Base-by-base conservation (phyloP, 1,140 invertebrate species). In the Trachymyrmex cornetzi region DNA sequence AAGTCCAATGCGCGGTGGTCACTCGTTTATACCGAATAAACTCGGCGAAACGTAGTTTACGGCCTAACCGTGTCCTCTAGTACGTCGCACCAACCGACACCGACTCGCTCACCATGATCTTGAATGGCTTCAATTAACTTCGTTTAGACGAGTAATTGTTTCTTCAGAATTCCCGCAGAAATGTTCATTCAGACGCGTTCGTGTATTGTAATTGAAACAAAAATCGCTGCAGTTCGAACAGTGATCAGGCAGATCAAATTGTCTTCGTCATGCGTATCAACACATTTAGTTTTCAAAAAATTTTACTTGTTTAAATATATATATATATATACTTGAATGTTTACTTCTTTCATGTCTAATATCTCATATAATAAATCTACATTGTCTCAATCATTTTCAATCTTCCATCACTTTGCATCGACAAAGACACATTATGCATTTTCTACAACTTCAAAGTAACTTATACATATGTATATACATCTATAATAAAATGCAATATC, bases 51-150 rank as follows among this genome's bases (percentile, higher is more conserved):
- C 86, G 80, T 59, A 67, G 67, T 90, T 89, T 90, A 90, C 86
- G 14, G 64, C 67, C 57, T 48, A 44, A 24, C 22, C 64, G 48
- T 7, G 66, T 85, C 88, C 27, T 88, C 75, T 50, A 64, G 79
- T 63, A 38, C 86, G 30, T 64, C 79, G 80, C 77, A 57, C 75
- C 89, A 75, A 34, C 88, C 88, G 86, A 86, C 86, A 90, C 89
- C 82, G 77, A 90, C 92, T 85, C 88, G 77, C 89, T 92, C 92
- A 85, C 91, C 93, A 93, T 93, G 93, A 94, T 94, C 93, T 94
- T 94, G 90, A 95, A 94, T 94, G 94, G 92, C 92, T 94, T 94
- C 94, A 95, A 95, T 94, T 94, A 95, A 87, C 92, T 92, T 93
- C 91, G 91, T 94, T 93, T 93, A 86, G 86, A 67, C 87, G 87